Evolutionary conservation across 2,888 invertebrate genomes (phyloP), one percentile per base, ranked within the genome.

Genomic region (Ferdinandea cuprea): DNA sequence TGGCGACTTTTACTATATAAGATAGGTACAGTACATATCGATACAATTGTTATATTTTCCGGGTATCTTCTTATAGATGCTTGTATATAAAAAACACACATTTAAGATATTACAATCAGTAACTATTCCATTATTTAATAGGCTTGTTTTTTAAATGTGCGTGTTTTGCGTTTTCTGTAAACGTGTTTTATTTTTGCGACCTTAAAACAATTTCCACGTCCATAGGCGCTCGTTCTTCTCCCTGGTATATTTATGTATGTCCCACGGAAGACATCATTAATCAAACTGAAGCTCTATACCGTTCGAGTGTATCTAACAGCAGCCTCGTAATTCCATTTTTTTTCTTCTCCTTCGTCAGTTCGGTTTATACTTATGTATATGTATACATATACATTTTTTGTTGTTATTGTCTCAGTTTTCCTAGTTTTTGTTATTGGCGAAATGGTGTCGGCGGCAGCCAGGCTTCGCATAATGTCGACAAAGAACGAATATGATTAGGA

Each of bases 181-280:
- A n/a, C n/a, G n/a, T n/a, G n/a, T 63, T 56, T 56, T 74, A 54
- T 65, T 66, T 78, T 77, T 77, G 68, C 83, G 83, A 72, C 78
- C 72, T 78, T 59, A 83, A 78, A 72, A 77, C 50, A 83, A 77
- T 83, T 78, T 83, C 63, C 68, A 72, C 73, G 72, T 54, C 83
- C 66, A 73, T 78, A 78, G 78, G 78, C 72, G 56, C 63, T 78
- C 63, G 15, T 68, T 35, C 44, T n/a, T 68, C 52, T 72, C 83
- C 78, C 83, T 68, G 66, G 25, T 74, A 78, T n/a, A n/a, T n/a
- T n/a, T n/a, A n/a, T 83, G 89, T 88, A 89, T 90, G 88, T 90
- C 89, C 87, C 89, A 88, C 87, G 87, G 86, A 87, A 85, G 79
- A 86, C 87, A 90, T 88, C 90, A 90, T 90, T 90, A 90, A 90